These are phyloP conservation scores for Perca schrenkii DNA, from an alignment of 2,113 vertebrate species.

Conservation along the genomic window DNA sequence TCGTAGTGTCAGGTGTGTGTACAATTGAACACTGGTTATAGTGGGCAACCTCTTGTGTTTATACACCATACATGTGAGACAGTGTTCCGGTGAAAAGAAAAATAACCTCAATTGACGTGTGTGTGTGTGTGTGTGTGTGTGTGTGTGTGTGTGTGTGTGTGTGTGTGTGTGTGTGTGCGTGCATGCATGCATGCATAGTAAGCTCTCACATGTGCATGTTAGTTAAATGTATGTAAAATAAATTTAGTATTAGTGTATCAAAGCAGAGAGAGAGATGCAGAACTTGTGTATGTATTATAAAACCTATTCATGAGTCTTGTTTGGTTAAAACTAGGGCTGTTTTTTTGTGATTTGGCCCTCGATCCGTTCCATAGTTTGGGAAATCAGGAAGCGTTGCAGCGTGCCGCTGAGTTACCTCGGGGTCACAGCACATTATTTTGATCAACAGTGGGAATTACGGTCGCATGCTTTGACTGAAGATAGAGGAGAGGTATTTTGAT, in stretches of 20 bases:
- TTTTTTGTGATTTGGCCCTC: too few relatives aligned
- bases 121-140: too few relatives aligned
- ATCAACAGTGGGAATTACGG: too few relatives aligned
- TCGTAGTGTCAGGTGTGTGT: neutral
- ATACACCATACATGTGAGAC: neutral
- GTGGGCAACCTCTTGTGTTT: neutral
- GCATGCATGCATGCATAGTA: too few relatives aligned
- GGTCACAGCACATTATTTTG: too few relatives aligned
- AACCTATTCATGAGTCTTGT: slow-evolving; percentile 40
- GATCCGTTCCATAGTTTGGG: too few relatives aligned
- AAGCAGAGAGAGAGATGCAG: neutral
- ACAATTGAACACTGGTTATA: neutral
- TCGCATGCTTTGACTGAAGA: too few relatives aligned
- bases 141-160: too few relatives aligned
- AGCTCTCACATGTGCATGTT: neutral
- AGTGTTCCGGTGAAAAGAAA: neutral
- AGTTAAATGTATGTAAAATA: neutral
- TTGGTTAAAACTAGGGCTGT: neutral
- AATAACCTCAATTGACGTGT: neutral
- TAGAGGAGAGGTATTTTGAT: too few relatives aligned
- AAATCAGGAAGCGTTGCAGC: too few relatives aligned
- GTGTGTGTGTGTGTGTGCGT: too few relatives aligned
- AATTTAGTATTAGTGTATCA: slow-evolving; percentile 1
- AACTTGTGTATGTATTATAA: slow-evolving; percentile 8
- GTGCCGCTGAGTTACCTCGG: too few relatives aligned